Evolutionary conservation across 1,140 invertebrate genomes (phyloP), one percentile per base, ranked within the genome.

Genomic region (Brachionus rubens): DNA sequence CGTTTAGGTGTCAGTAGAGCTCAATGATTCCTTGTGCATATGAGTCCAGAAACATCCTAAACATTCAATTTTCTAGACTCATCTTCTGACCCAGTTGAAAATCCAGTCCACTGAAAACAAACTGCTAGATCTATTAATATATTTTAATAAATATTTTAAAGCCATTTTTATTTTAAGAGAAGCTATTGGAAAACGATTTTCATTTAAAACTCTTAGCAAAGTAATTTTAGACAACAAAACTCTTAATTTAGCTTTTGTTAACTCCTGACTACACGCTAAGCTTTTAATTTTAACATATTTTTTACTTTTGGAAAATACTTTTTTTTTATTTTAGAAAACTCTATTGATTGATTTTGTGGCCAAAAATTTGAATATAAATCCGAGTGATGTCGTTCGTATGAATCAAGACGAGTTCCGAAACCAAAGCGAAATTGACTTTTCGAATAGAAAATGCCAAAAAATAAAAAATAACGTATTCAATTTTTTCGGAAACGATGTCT

Each of bases 381-480:
- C 28, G 10, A 28, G 10, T 12, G 12, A 54, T 54, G 14, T 10
- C 33, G 52, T 54, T 54, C 52, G 33, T 10, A 54, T 54, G 5
- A 54, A 28, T 0, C 5, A 54, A 54, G 21, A 54, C 28, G 5
- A 33, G 3, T 28, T 54, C 12, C 33, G 26, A 5, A 30, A 24
- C 16, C 12, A 24, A 5, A 54, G 6, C 9, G 26, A 4, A 19
- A 16, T 59, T 36, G 54, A 59, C 9, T 59, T 59, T 59, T 59
- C 54, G 30, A 59, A 59, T 36, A 59, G 30, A 59, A 59, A 59
- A 7, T 59, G 26, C 12, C 12, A 59, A 33, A 59, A 59, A 59
- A 33, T 59, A 33, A 33, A 16, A 33, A 9, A 10, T 16, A 36
- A 59, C n/a, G 19, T 28, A 7, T 59, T 59, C 9, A 7, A 59